Evolutionary conservation across 2,888 invertebrate genomes (phyloP).

Genomic region (Eristalis pertinax): DNA sequence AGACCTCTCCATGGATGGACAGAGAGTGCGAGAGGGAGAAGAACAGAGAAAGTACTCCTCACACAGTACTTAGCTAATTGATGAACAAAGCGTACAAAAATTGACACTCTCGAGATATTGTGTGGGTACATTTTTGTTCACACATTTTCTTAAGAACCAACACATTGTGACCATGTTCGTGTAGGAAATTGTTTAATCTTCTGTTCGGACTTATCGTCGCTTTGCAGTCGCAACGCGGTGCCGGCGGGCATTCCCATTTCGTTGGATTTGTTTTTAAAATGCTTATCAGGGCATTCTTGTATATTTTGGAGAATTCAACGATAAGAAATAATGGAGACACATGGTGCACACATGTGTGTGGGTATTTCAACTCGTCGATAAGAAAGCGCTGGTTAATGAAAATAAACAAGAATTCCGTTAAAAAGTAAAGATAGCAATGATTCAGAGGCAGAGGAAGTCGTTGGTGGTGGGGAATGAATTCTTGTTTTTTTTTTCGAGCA

Average conservation of each 20-base stretch:
- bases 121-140: conserved; percentile 31
- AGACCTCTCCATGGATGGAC: not conserved
- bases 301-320: not conserved
- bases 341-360: not conserved
- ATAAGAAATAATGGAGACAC: not conserved
- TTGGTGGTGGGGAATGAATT: not conserved
- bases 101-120: not conserved
- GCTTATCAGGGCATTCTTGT: not conserved
- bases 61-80: conserved; percentile 14
- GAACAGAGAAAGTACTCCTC: not conserved
- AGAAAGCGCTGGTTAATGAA: not conserved
- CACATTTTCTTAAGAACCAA: conserved; percentile 17
- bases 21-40: not conserved
- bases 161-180: conserved; percentile 8
- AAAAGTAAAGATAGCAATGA: not conserved
- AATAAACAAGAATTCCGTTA: not conserved
- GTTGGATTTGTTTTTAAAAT: not conserved
- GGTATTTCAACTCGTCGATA: not conserved
- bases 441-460: not conserved
- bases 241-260: not conserved
- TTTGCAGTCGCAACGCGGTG: conserved; percentile 2
- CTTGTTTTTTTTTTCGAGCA: not conserved
- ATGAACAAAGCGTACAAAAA: not conserved
- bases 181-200: conserved; percentile 49
- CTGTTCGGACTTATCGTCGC: conserved; percentile 41